These are phyloP conservation scores for Phasianus colchicus DNA, from an alignment of 2,113 vertebrate genomes.

Conservation along the genomic window DNA sequence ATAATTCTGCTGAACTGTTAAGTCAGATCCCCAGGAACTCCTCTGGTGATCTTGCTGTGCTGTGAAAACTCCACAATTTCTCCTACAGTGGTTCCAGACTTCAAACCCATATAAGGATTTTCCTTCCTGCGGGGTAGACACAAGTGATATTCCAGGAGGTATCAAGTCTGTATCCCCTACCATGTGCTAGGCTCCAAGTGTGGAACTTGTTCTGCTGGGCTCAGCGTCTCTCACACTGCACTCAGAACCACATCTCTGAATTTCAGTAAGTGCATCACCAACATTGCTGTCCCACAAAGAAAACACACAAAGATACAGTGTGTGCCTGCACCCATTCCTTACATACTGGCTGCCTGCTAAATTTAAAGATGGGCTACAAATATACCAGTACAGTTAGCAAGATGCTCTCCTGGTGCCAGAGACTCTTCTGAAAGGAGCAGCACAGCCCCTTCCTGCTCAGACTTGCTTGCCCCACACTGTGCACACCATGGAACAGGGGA, in stretches of 20 bases:
- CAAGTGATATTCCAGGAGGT: neutral
- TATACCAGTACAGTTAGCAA: neutral
- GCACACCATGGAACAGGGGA: fast-evolving
- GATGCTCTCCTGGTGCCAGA: neutral
- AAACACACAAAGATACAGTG: fast-evolving
- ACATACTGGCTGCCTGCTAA: neutral
- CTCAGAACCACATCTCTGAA: neutral
- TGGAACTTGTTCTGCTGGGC: neutral
- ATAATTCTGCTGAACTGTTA: neutral
- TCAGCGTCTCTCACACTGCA: neutral
- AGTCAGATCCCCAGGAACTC: neutral
- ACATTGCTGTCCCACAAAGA: neutral
- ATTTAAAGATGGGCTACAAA: neutral
- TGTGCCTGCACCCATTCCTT: neutral
- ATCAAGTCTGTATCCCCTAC: neutral
- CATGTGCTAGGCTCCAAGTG: neutral
- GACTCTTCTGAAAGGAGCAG: neutral
- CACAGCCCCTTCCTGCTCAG: neutral
- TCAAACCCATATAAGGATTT: neutral
- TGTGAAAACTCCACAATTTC: fast-evolving
- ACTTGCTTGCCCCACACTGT: neutral
- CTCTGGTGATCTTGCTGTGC: neutral
- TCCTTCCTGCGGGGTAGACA: neutral
- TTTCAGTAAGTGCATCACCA: neutral
- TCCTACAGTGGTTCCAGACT: neutral